Evolutionary conservation across 2,113 vertebrate species (phyloP).

Genomic region (Actinemys pallida): DNA sequence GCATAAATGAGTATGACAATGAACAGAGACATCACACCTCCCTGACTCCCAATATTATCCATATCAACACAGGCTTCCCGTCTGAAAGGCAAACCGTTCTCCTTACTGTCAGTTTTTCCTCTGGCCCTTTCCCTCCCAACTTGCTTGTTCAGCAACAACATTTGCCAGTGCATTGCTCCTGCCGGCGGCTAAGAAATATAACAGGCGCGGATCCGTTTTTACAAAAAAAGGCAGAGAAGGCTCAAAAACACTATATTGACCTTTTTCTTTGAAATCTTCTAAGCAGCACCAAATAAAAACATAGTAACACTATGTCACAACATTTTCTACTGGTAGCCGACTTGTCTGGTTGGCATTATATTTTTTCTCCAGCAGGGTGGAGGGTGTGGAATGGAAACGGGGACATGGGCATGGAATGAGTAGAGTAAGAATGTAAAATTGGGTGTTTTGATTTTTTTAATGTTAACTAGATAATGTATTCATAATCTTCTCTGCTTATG

Average conservation of each 20-base stretch:
- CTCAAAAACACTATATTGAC: slow-evolving; percentile 47
- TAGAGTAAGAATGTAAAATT: slow-evolving; percentile 73
- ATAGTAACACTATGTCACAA: slow-evolving; percentile 47
- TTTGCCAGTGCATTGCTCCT: not conserved
- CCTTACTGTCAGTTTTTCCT: not conserved
- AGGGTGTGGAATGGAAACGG: slow-evolving; percentile 48
- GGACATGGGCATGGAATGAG: slow-evolving; percentile 51
- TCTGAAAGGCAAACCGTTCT: not conserved
- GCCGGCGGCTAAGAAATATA: slow-evolving; percentile 11
- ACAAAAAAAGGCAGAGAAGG: slow-evolving; percentile 8
- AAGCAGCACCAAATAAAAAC: slow-evolving; percentile 55
- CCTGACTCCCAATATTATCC: rapidly evolving
- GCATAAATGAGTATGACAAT: not conserved
- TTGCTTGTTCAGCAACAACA: not conserved
- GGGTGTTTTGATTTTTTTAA: slow-evolving; percentile 72
- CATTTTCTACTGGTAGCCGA: slow-evolving; percentile 46
- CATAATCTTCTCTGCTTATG: slow-evolving; percentile 74
- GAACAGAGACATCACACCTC: not conserved
- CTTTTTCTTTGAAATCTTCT: slow-evolving; percentile 36
- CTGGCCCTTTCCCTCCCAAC: not conserved
- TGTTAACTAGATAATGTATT: slow-evolving; percentile 79
- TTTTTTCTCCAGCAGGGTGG: slow-evolving; percentile 26
- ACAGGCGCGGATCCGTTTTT: slow-evolving; percentile 24
- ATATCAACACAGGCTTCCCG: rapidly evolving
- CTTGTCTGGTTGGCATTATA: slow-evolving; percentile 66